Evolutionary conservation across 2,113 vertebrate genomes (phyloP).

Genomic region (Sphaerodactylus townsendi): DNA sequence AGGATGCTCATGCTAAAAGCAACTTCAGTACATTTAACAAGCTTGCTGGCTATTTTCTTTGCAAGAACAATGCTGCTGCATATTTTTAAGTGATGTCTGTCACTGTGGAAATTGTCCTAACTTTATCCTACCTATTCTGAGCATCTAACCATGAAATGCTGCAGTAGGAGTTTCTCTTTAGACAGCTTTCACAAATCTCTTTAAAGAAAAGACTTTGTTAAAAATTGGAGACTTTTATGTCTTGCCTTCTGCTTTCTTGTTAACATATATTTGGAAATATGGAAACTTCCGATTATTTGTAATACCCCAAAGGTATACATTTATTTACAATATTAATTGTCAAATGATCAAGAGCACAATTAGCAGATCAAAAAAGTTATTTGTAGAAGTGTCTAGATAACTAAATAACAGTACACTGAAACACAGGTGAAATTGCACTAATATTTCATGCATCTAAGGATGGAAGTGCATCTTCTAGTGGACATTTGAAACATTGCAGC

Average conservation of each 20-base stretch:
- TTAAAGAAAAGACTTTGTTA: conserved; percentile 24
- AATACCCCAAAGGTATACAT: background rate
- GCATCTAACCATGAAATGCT: conserved; percentile 27
- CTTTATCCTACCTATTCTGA: fast-evolving
- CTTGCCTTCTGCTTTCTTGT: conserved; percentile 10
- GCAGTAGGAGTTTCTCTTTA: background rate
- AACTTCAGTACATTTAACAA: background rate
- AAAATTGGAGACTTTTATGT: background rate
- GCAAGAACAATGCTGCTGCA: background rate
- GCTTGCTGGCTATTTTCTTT: background rate
- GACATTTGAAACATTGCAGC: background rate
- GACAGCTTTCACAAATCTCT: background rate
- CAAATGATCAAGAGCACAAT: background rate
- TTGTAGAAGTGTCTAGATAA: background rate
- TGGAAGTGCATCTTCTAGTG: conserved; percentile 1
- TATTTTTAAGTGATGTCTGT: background rate
- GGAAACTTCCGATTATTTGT: background rate
- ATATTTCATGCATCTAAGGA: conserved; percentile 6
- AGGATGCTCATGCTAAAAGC: background rate
- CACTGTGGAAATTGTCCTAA: background rate
- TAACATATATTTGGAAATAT: conserved; percentile 15
- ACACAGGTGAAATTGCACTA: background rate
- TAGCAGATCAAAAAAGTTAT: background rate
- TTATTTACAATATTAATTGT: background rate
- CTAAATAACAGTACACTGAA: background rate